Base-by-base conservation (phyloP, 2,113 vertebrate species). In the Microtus montanus region DNA sequence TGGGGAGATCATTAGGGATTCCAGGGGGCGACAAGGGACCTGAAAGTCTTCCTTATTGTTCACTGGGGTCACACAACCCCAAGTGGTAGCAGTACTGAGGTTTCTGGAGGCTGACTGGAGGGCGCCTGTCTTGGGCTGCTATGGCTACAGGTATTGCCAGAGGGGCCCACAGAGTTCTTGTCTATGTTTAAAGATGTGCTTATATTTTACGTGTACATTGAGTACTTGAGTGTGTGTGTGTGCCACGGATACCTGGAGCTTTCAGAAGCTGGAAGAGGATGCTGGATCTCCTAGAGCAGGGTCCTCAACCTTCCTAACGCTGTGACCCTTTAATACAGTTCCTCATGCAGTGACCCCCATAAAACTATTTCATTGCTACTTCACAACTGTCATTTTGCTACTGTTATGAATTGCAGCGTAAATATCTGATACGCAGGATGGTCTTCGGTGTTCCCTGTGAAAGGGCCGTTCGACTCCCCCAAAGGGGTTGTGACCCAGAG, bases 11-110 rank as follows among this genome's bases (percentile, higher is more conserved):
- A 1, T 7, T 24, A 35, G 63, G 78, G 73, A 38, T 58, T 58
- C 38, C 47, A 58, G 82, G 44, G 20, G 24, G 64, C 1, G 17
- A 58, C 54, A 58, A 58, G 54, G 17, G 54, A 58, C 54, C 54
- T 58, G 54, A 54, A 41, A 64, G 64, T 26, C 54, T n/a, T 79
- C 26, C 30, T 78, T 3, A 33, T 20, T 20, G 33, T 19, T 12
- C 17, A 7, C 8, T 5, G 47, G 58, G 66, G 58, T 38, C 78
- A 54, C 44, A 26, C 11, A 0, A 58, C 54, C 54, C 54, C 0
- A 11, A 49, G 35, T 14, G 30, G 11, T 5, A 12, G 87, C 6
- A 3, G 74, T 24, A 1, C 0, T 0, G 58, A 38, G 24, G 1
- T 3, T 47, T 52, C 41, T 68, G 33, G 71, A 63, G 87, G 0